phyloP scores from a whole-genome alignment of 1,140 invertebrate genomes.

The Sogatella furcifera region DNA sequence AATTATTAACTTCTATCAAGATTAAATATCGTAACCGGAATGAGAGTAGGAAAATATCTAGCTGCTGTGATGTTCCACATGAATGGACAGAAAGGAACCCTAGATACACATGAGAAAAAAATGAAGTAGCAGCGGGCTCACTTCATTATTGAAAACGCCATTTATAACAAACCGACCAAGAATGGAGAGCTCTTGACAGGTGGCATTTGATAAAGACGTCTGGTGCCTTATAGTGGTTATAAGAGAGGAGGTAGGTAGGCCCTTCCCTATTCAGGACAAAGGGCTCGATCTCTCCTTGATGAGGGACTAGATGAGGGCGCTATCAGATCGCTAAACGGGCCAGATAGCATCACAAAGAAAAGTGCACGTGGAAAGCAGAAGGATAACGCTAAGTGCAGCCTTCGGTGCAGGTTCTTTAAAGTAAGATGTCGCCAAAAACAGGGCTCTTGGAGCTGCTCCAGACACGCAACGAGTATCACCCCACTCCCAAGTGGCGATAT shows the following conservation, averaged over 20 bases:
- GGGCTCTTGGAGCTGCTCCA: too few relatives aligned
- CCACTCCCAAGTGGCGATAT: too few relatives aligned
- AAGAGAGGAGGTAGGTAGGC: too few relatives aligned
- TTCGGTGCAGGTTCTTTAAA: too few relatives aligned
- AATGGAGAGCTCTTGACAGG: constrained; percentile 2
- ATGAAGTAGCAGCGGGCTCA: not conserved
- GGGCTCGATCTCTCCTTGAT: not conserved
- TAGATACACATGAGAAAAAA: not conserved
- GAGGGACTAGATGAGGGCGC: not conserved
- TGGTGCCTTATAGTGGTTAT: not conserved
- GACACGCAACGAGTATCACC: too few relatives aligned
- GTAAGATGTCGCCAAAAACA: too few relatives aligned
- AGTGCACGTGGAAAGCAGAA: not conserved
- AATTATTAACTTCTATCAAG: too few relatives aligned
- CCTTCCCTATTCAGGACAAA: not conserved
- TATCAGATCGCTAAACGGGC: constrained; percentile 1
- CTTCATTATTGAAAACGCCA: constrained; percentile 1
- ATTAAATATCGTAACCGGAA: too few relatives aligned
- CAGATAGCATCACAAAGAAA: not conserved
- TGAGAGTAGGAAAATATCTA: too few relatives aligned
- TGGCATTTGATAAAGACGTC: not conserved
- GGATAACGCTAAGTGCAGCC: too few relatives aligned
- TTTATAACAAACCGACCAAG: not conserved
- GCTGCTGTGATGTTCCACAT: too few relatives aligned
- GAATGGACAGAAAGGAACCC: too few relatives aligned